Percentiles rank a stretch among this genome's conserved stretches.
Evolutionary conservation across 1,140 invertebrate genomes (phyloP).

Genomic region (Scaptomyza hsui): DNA sequence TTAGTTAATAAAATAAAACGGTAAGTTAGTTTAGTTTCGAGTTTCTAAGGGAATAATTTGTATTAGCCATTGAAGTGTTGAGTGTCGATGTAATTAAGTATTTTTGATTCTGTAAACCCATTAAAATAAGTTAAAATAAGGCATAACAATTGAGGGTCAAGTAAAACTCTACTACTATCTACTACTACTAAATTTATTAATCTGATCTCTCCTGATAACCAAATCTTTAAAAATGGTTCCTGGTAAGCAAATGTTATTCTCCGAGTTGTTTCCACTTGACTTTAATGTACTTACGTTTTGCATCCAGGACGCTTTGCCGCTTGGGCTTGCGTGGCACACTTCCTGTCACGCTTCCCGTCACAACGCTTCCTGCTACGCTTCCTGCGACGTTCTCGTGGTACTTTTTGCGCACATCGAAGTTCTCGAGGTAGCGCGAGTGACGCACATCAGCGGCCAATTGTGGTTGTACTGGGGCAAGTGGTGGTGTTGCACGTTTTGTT

Average conservation of each 20-base stretch:
- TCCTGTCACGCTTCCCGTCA: neutral
- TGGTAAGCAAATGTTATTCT: neutral
- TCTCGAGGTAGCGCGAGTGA: conserved; percentile 79
- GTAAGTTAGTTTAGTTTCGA: too few species aligned
- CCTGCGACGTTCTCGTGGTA: conserved; percentile 73
- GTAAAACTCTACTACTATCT: too few species aligned
- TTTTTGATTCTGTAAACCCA: too few species aligned
- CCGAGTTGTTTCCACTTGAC: neutral
- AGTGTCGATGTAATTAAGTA: too few species aligned
- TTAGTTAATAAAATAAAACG: too few species aligned
- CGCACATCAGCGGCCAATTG: conserved; percentile 55
- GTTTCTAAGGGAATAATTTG: too few species aligned
- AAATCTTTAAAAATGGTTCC: neutral
- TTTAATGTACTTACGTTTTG: conserved; percentile 53
- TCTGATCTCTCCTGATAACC: too few species aligned
- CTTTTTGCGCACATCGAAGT: conserved; percentile 78
- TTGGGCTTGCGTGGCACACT: conserved; percentile 69
- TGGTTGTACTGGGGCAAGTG: conserved; percentile 33
- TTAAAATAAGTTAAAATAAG: too few species aligned
- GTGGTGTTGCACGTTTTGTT: conserved; percentile 30
- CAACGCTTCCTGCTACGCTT: conserved; percentile 8
- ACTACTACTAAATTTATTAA: too few species aligned
- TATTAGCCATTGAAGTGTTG: too few species aligned
- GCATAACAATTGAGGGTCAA: too few species aligned
- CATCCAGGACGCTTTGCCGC: conserved; percentile 63